Conservation (phyloP, 2,888 invertebrate genomes). For the Teleogryllus oceanicus region DNA sequence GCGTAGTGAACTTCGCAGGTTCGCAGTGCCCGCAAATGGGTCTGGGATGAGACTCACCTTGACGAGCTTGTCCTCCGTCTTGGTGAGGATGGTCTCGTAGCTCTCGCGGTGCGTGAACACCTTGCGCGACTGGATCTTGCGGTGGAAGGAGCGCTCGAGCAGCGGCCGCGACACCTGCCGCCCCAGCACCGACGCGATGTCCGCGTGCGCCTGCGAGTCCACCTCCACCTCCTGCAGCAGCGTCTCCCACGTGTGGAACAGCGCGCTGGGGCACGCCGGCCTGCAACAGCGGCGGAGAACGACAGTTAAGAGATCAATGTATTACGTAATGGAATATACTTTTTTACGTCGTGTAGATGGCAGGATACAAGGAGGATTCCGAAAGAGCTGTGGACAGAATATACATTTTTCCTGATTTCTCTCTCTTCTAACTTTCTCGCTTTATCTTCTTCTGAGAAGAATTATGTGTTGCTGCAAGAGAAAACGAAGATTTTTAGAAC, state of each 20-base stretch:
- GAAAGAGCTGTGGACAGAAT: too few relatives aligned
- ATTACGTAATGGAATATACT: too few relatives aligned
- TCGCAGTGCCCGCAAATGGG: background rate
- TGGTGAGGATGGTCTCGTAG: slow-evolving; percentile 80
- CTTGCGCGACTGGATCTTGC: slow-evolving; percentile 87
- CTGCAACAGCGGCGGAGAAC: slow-evolving; percentile 48
- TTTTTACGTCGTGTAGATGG: too few relatives aligned
- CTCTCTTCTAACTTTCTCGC: too few relatives aligned
- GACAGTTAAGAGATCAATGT: too few relatives aligned
- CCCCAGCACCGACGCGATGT: slow-evolving; percentile 75
- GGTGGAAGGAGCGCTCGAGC: slow-evolving; percentile 80
- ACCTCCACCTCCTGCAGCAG: slow-evolving; percentile 87
- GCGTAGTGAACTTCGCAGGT: background rate
- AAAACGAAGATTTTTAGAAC: too few relatives aligned
- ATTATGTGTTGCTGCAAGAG: too few relatives aligned
- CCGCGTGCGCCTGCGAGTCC: slow-evolving; percentile 80
- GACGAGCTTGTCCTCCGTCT: slow-evolving; percentile 74
- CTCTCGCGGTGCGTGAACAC: slow-evolving; percentile 87
- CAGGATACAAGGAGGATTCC: too few relatives aligned
- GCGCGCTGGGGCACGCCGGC: slow-evolving; percentile 72
- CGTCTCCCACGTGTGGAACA: slow-evolving; percentile 88
- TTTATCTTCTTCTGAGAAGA: too few relatives aligned
- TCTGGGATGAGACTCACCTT: slow-evolving; percentile 53
- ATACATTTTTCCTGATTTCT: too few relatives aligned
- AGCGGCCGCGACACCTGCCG: slow-evolving; percentile 76